Base-by-base conservation (phyloP, 2,797 vertebrate genomes). In the Orestias chungarensis region DNA sequence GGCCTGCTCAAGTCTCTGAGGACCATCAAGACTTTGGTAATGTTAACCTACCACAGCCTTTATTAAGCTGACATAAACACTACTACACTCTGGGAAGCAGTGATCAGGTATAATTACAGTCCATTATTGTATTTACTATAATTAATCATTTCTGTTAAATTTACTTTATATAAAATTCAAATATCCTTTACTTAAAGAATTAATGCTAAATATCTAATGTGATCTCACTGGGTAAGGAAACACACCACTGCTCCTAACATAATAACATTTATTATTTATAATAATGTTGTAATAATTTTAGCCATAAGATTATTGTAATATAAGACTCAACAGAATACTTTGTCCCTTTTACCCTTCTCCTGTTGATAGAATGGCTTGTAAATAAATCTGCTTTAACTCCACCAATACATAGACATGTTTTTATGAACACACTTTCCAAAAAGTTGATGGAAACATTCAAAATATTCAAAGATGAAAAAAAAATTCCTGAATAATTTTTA, bases 1-100 rank as follows among this genome's bases (percentile, higher is more conserved):
- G 96, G 96, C 64, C 91, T 99, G 78, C 93, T 99, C 0, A 98
- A 99, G 79, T 99, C 98, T 62, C 93, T 99, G 84, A 95, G 98
- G 92, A 99, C 98, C 85, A 99, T 99, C 93, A 99, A 99, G 93
- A 99, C 98, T 6, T 87, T 99, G 96, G 98, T 99, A 75, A 81
- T 42, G 49, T 73, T 43, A n/a, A 71, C 29, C 66, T n/a, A 33
- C 3, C 55, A 35, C 55, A 35, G 33, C 31, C n/a, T n/a, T n/a
- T n/a, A n/a, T n/a, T n/a, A n/a, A n/a, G n/a, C n/a, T n/a, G n/a
- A n/a, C n/a, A n/a, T n/a, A 10, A 59, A 23, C 12, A 35, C 1
- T 35, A 23, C 29, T 3, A 50, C 15, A 40, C 6, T n/a, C 59
- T 62, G 1, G 12, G 4, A 33, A 62, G 11, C 2, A 11, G n/a